These are phyloP conservation scores for Camponotus fellah DNA, from an alignment of 2,888 invertebrate genomes.

Conservation along the genomic window DNA sequence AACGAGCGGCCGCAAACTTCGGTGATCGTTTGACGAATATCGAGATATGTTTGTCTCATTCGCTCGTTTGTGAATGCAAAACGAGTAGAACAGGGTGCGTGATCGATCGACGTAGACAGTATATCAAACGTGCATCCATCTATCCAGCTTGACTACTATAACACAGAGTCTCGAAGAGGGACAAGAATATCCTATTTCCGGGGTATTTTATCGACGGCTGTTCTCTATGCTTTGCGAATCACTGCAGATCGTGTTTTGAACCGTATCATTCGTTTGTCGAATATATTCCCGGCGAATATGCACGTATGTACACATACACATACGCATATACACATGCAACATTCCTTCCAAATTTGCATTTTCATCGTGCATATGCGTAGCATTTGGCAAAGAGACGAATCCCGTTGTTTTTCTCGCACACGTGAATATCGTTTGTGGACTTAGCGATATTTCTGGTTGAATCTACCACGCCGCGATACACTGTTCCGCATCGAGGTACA, in stretches of 20 bases:
- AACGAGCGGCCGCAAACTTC: slow-evolving; percentile 68
- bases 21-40: slow-evolving; percentile 47
- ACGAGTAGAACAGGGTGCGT: slow-evolving; percentile 51
- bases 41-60: slow-evolving; percentile 23
- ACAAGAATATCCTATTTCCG: slow-evolving; percentile 62
- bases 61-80: slow-evolving; percentile 57
- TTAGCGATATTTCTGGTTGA: slow-evolving; percentile 50
- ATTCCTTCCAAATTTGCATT: slow-evolving; percentile 43
- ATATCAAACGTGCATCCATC: slow-evolving; percentile 65
- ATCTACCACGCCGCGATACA: slow-evolving; percentile 42
- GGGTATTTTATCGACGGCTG: slow-evolving; percentile 60
- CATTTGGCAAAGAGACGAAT: slow-evolving; percentile 42
- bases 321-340: not conserved
- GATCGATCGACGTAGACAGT: slow-evolving; percentile 68
- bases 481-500: not conserved
- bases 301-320: not conserved
- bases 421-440: slow-evolving; percentile 45
- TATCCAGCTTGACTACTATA: slow-evolving; percentile 62
- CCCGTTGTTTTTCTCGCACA: slow-evolving; percentile 34
- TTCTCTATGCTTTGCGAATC: slow-evolving; percentile 57
- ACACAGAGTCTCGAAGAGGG: slow-evolving; percentile 48
- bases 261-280: slow-evolving; percentile 54
- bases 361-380: slow-evolving; percentile 40
- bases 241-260: slow-evolving; percentile 54
- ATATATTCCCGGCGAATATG: slow-evolving; percentile 32